Evolutionary conservation across 2,113 vertebrate species (phyloP).

Genomic region (Lophius piscatorius): DNA sequence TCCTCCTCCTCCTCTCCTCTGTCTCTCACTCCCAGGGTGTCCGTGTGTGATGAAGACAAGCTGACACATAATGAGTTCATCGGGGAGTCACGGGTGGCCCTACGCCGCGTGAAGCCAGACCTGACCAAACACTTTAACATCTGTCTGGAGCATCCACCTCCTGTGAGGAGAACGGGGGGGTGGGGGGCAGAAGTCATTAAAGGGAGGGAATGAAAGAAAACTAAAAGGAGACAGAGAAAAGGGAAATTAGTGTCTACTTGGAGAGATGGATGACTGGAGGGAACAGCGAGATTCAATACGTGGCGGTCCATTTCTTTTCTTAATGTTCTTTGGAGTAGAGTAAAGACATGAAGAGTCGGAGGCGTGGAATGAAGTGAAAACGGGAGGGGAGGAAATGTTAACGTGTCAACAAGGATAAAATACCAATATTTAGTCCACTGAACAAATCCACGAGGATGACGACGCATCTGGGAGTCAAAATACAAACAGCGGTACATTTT

Average conservation of each 20-base stretch:
- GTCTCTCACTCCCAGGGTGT: constrained; percentile 79
- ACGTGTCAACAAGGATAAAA: too few species aligned
- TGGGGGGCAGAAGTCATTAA: neutral
- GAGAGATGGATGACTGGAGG: constrained; percentile 19
- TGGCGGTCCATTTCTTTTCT: too few species aligned
- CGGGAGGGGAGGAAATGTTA: too few species aligned
- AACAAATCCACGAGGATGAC: too few species aligned
- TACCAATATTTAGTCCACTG: too few species aligned
- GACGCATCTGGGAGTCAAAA: too few species aligned
- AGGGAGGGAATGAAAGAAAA: neutral
- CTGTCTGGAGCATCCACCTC: constrained; percentile 87
- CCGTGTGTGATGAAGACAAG: constrained; percentile 92
- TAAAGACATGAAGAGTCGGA: too few species aligned
- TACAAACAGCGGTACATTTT: too few species aligned
- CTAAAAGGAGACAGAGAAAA: neutral
- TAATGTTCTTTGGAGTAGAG: too few species aligned
- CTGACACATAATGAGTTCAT: constrained; percentile 94
- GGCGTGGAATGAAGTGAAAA: too few species aligned
- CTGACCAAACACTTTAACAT: constrained; percentile 91
- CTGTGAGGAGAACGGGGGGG: constrained; percentile 67
- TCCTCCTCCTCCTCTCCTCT: neutral
- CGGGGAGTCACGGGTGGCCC: constrained; percentile 87
- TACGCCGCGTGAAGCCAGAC: constrained; percentile 88
- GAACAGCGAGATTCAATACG: too few species aligned
- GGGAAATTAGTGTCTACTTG: constrained; percentile 4